Evolutionary conservation across 2,797 vertebrate species (phyloP).

Genomic region (Siniperca scherzeri): DNA sequence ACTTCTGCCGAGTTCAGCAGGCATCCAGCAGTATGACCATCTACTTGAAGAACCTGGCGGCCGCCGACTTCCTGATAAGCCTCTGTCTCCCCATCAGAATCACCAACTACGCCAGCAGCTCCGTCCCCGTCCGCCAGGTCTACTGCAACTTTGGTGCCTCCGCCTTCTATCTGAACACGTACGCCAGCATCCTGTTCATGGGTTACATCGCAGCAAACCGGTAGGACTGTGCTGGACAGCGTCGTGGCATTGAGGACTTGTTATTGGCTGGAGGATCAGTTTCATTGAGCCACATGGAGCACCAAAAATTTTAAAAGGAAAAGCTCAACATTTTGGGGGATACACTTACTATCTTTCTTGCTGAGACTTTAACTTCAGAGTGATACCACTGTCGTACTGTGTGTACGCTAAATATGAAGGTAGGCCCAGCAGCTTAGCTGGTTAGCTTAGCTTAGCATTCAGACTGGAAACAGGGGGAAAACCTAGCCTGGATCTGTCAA

Average conservation of each 20-base stretch:
- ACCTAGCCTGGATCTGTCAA: no score
- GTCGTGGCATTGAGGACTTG: neutral
- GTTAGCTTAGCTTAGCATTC: no score
- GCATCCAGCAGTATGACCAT: slow-evolving; percentile 70
- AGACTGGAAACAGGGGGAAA: no score
- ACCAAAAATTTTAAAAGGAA: neutral
- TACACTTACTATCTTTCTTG: neutral
- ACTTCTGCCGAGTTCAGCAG: slow-evolving; percentile 68
- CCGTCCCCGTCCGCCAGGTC: neutral
- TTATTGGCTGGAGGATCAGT: no score
- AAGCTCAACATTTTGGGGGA: neutral
- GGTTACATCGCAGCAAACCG: slow-evolving; percentile 83
- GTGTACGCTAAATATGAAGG: no score
- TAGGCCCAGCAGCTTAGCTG: no score
- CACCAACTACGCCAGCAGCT: slow-evolving; percentile 51
- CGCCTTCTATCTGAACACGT: slow-evolving; percentile 85
- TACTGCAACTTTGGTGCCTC: slow-evolving; percentile 80
- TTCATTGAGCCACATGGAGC: no score
- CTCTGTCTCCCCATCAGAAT: slow-evolving; percentile 81
- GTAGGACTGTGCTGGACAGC: slow-evolving; percentile 49
- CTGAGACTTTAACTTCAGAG: no score
- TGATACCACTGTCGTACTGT: no score
- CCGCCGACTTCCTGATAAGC: slow-evolving; percentile 81
- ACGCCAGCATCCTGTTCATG: slow-evolving; percentile 87
- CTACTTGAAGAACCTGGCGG: slow-evolving; percentile 84